phyloP scores from a whole-genome alignment of 1,140 invertebrate species.

The Halyomorpha halys region DNA sequence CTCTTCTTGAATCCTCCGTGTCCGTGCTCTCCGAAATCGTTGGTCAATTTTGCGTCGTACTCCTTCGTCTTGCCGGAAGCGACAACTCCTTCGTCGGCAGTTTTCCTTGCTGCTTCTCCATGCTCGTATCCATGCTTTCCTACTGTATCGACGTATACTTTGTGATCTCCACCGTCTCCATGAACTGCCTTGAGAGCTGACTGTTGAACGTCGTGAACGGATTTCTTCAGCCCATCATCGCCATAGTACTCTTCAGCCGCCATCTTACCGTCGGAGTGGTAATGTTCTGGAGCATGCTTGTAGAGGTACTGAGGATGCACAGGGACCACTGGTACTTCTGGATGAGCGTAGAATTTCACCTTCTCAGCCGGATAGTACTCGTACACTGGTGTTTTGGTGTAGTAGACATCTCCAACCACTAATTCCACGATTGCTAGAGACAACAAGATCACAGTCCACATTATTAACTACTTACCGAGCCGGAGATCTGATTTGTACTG shows the following conservation, averaged over 20 bases:
- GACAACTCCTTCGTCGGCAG: background rate
- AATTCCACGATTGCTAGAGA: background rate
- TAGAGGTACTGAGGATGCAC: background rate
- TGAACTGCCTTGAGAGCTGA: too few species aligned
- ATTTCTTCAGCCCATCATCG: too few species aligned
- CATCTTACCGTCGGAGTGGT: too few species aligned
- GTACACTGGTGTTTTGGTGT: background rate
- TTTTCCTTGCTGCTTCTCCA: background rate
- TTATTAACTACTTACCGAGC: too few species aligned
- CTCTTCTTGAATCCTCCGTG: conserved; percentile 47
- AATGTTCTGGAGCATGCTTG: background rate
- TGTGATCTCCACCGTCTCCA: too few species aligned
- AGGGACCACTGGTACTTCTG: background rate
- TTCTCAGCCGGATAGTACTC: background rate
- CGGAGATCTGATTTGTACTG: too few species aligned
- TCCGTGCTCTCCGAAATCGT: conserved; percentile 16
- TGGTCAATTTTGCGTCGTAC: background rate
- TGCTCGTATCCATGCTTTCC: background rate
- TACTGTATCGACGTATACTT: too few species aligned
- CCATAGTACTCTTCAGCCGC: too few species aligned
- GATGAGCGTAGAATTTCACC: background rate
- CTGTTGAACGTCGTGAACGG: too few species aligned
- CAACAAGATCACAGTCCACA: background rate
- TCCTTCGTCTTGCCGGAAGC: background rate
- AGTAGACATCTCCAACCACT: background rate